Base-by-base conservation (phyloP, 2,113 vertebrate genomes). In the Oenanthe melanoleuca region DNA sequence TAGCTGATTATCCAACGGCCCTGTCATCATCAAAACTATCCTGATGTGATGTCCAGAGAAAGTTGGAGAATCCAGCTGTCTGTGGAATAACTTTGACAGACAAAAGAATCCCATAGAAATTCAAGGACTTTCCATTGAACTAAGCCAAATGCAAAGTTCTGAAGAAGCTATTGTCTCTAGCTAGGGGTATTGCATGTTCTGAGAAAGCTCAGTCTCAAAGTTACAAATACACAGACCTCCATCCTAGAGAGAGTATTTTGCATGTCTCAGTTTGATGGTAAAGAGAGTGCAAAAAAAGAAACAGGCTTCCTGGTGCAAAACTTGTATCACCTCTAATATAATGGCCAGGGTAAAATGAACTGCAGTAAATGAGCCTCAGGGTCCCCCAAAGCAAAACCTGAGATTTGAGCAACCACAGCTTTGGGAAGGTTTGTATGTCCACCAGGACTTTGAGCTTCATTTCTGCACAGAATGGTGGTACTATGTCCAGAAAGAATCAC, bases 31-130 rank as follows among this genome's bases (percentile, higher is more conserved):
- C 73, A 81, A 74, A 84, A 56, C 31, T 75, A 64, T 67, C 65
- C 65, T 91, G 57, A 79, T 93, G 37, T 49, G 80, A 79, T 93
- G 77, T 63, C 80, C 94, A 92, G 80, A 92, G 53, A 78, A 93
- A 92, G 72, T 47, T 12, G 47, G 47, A 63, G 47, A 92, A 86
- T 90, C 75, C 74, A 88, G 22, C 29, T 74, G 56, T 40, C 61
- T 89, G 53, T 65, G 52, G 18, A 97, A 95, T 79, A 93, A 73
- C 72, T 74, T 83, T 84, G 86, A 93, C 82, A 91, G 56, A 55
- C 37, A 59, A 78, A 89, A 89, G 22, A 3, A 23, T 29, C n/a
- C 47, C 37, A 28, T 5, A 78, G 65, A 88, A 57, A 67, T 64
- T 75, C 40, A 84, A 84, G 47, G 72, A 89, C 37, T 92, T 95